Base-by-base conservation (phyloP, 1,140 invertebrate species). In the Nasonia vitripennis region DNA sequence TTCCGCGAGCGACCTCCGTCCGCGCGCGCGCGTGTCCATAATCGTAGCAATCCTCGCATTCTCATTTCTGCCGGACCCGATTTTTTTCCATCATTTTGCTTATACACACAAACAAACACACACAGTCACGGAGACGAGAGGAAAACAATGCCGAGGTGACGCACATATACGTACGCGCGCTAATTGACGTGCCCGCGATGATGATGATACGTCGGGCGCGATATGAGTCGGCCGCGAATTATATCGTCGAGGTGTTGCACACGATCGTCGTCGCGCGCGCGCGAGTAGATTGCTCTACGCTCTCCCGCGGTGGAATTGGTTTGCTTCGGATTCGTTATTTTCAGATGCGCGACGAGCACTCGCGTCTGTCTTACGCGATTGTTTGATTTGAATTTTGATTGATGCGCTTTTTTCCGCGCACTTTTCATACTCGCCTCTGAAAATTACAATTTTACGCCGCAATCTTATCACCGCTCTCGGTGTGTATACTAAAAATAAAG, bases 301-400 rank as follows among this genome's bases (percentile, higher is more conserved):
- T 55, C 51, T 23, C 34, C 0, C 34, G 3, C n/a, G 48, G 48
- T 23, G 79, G 83, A 78, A 81, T 81, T 80, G 81, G 41, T 78
- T 78, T 74, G 51, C 45, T 75, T 62, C 11, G 48, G 81, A 86
- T 55, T 85, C 67, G 83, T 85, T 81, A 77, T 31, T 45, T 45
- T 45, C 41, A 45, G 41, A 45, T 45, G 41, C 10, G 5, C 10
- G 5, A 45, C 41, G 9, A 45, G 41, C 41, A 45, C 6, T 45
- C 41, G 41, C 41, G 6, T 45, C 3, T 37, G 41, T 45, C 41
- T 45, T 45, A 48, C 20, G 70, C 23, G 23, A 20, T 62, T 20
- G 17, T 62, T 62, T 62, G 55, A 62, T 62, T 62, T n/a, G 55
- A 62, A 62, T 62, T n/a, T 62, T 62, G 55, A 62, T 62, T 62